Evolutionary conservation across 2,113 vertebrate genomes (phyloP).

Genomic region (Podarcis raffonei): DNA sequence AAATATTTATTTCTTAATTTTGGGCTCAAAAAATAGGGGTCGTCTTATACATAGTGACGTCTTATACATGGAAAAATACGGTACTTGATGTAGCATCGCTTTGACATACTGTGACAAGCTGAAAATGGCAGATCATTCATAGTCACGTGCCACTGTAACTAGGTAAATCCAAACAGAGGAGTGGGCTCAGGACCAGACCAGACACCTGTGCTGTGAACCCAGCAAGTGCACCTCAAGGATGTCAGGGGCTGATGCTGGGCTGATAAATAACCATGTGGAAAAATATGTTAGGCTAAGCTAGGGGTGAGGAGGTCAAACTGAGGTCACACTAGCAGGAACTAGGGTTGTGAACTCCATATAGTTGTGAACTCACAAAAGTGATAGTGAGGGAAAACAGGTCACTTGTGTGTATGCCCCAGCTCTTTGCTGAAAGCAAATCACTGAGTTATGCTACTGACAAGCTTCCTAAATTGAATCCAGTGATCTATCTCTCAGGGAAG

Average conservation of each 20-base stretch:
- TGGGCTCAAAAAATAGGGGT: too few relatives aligned
- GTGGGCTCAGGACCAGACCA: not conserved
- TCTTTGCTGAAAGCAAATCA: not conserved
- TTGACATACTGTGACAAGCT: too few relatives aligned
- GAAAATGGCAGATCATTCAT: not conserved
- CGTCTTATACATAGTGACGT: too few relatives aligned
- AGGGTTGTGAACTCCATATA: too few relatives aligned
- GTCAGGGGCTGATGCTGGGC: not conserved
- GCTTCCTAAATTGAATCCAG: slow-evolving; percentile 62
- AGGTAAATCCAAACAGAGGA: not conserved
- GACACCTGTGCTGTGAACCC: too few relatives aligned
- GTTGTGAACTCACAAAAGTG: not conserved
- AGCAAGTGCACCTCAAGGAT: not conserved
- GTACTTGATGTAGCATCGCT: not conserved
- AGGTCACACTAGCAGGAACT: not conserved
- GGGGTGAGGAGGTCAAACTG: too few relatives aligned
- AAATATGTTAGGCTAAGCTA: not conserved
- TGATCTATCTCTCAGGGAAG: slow-evolving; percentile 43
- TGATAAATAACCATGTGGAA: too few relatives aligned
- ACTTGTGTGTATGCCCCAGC: not conserved
- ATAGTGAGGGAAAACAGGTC: not conserved
- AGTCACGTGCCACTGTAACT: not conserved
- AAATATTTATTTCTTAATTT: too few relatives aligned
- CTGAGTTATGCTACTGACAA: slow-evolving; percentile 45
- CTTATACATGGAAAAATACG: too few relatives aligned